Percentiles rank a stretch among this genome's conserved stretches.
These are phyloP conservation scores for Frankliniella intonsa DNA, from an alignment of 2,888 invertebrate genomes.

Conservation along the genomic window DNA sequence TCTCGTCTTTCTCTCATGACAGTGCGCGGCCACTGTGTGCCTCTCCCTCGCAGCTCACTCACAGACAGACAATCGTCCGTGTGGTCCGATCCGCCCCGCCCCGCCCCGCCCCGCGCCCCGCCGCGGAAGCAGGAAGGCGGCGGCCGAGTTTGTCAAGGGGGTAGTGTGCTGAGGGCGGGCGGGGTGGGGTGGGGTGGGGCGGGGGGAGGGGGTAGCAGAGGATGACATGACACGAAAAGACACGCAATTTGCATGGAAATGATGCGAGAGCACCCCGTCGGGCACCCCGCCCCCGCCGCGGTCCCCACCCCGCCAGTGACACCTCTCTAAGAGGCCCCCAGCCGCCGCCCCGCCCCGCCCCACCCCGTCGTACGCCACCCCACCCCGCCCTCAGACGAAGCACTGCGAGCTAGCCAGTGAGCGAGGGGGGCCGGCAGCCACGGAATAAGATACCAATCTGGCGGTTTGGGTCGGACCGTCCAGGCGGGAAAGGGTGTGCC, in stretches of 20 bases:
- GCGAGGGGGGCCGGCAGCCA: too few species aligned
- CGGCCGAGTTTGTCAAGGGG: neutral
- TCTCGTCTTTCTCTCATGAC: neutral
- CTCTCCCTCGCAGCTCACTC: neutral
- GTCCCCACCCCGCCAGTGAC: neutral
- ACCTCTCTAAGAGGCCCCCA: neutral
- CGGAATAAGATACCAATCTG: too few species aligned
- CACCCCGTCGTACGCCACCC: neutral
- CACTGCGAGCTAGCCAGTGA: neutral
- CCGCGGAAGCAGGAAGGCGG: too few species aligned
- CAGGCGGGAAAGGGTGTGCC: too few species aligned
- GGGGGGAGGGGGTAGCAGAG: neutral
- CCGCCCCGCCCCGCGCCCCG: too few species aligned
- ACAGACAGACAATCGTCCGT: neutral
- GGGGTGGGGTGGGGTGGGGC: neutral
- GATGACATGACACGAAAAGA: slow-evolving; percentile 15
- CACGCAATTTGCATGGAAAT: slow-evolving; percentile 23
- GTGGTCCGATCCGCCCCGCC: neutral
- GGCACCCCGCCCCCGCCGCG: neutral
- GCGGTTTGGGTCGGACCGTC: too few species aligned
- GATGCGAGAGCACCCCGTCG: neutral
- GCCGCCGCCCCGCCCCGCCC: neutral
- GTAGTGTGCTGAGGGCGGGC: neutral
- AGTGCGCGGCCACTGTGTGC: neutral
- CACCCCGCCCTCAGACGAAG: neutral